Conservation (phyloP, 2,888 invertebrate genomes). For the Pandemis cinnamomeana region DNA sequence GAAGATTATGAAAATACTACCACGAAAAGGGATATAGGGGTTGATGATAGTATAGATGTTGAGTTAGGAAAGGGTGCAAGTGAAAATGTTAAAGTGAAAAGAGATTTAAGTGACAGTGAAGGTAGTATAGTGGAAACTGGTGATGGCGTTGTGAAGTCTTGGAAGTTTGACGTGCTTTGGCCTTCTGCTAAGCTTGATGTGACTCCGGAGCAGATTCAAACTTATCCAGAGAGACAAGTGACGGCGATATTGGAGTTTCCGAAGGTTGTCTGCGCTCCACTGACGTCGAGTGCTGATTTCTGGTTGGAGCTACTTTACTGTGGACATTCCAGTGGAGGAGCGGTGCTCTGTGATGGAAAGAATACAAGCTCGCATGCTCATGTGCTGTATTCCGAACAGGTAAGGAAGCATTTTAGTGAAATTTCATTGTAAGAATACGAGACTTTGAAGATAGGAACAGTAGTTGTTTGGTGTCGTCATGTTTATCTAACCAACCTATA, state of each 20-base stretch:
- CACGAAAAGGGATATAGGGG: conserved; percentile 39
- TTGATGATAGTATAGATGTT: conserved; percentile 39
- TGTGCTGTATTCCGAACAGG: conserved; percentile 90
- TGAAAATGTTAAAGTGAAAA: conserved; percentile 53
- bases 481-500: too few species aligned
- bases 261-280: conserved; percentile 87
- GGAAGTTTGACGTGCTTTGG: conserved; percentile 92
- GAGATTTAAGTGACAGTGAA: conserved; percentile 59
- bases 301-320: conserved; percentile 93
- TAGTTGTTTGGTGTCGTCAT: too few species aligned
- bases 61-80: conserved; percentile 12
- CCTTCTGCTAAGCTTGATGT: conserved; percentile 89
- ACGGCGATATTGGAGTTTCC: conserved; percentile 90
- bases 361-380: conserved; percentile 83
- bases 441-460: too few species aligned
- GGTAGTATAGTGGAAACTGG: conserved; percentile 73
- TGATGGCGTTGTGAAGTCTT: conserved; percentile 76
- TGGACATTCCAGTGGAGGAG: conserved; percentile 87
- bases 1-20: conserved; percentile 60
- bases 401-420: conserved; percentile 54
- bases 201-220: conserved; percentile 90
- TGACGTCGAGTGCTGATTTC: conserved; percentile 87
- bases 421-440: not conserved
- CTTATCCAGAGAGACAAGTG: conserved; percentile 91
- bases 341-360: conserved; percentile 88